A percentile compares a stretch with the other conserved stretches of the same genome.
phyloP scores from a whole-genome alignment of 2,113 vertebrate genomes.

The Dasypus novemcinctus region DNA sequence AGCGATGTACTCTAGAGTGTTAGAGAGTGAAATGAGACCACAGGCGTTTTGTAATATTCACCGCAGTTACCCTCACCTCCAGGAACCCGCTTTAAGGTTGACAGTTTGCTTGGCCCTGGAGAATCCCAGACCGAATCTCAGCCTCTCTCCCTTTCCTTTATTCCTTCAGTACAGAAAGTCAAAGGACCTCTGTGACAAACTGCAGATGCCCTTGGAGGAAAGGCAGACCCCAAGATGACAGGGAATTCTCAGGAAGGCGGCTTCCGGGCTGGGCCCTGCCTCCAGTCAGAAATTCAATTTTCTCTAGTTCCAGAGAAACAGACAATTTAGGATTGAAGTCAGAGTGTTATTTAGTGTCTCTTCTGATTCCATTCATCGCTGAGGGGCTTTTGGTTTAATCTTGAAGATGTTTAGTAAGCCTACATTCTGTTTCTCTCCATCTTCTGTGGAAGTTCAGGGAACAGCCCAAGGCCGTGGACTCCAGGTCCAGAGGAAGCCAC shows the following conservation, averaged over 20 bases:
- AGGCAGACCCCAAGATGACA: background rate
- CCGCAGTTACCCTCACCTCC: background rate
- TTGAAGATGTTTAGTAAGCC: background rate
- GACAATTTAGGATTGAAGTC: background rate
- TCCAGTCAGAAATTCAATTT: background rate
- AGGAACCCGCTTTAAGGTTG: background rate
- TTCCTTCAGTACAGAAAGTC: background rate
- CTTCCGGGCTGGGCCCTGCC: background rate
- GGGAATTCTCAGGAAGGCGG: background rate
- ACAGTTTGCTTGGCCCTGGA: background rate
- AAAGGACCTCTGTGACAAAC: background rate
- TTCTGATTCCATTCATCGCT: background rate
- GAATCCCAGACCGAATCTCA: accelerated
- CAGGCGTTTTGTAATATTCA: background rate
- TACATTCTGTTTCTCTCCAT: background rate
- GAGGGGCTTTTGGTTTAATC: background rate
- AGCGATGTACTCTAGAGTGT: background rate
- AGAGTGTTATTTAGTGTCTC: background rate
- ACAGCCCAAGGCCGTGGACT: background rate
- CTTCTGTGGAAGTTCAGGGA: background rate
- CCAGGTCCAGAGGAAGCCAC: background rate
- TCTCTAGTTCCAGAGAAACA: background rate
- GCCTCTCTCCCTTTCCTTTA: background rate
- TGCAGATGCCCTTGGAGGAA: background rate
- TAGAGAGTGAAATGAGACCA: background rate